Conservation (phyloP, 1,140 invertebrate species). For the Telenomus remus region DNA sequence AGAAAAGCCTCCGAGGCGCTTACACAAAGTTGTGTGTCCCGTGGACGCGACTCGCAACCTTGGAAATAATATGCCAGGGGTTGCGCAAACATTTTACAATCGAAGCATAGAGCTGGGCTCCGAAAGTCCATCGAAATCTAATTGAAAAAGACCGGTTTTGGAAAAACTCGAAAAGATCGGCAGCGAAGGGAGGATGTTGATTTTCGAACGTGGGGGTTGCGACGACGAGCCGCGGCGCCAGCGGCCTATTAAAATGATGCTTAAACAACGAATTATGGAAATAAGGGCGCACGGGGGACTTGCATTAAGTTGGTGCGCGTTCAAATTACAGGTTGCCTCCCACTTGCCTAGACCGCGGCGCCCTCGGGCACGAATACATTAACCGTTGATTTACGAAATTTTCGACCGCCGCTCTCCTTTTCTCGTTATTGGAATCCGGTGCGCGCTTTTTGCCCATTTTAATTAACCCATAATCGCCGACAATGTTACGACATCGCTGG, state of each 20-base stretch:
- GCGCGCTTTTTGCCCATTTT: conserved; percentile 50
- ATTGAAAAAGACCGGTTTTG: no score
- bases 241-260: conserved; percentile 73
- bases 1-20: no score
- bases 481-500: conserved; percentile 53
- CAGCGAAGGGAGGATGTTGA: no score
- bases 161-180: no score
- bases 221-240: conserved; percentile 66
- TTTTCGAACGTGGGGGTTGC: conserved; percentile 9
- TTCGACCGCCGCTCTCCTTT: conserved; percentile 15
- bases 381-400: conserved; percentile 69
- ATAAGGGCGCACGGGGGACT: conserved; percentile 69
- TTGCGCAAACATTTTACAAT: no score
- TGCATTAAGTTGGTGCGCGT: conserved; percentile 64
- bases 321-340: conserved; percentile 72
- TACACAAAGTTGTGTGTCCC: no score
- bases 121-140: no score
- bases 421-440: conserved; percentile 49
- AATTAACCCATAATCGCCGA: conserved; percentile 56
- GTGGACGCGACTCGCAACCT: no score
- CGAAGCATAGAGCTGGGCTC: no score
- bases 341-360: conserved; percentile 58
- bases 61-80: no score
- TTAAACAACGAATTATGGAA: conserved; percentile 75
- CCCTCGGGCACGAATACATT: conserved; percentile 66